Evolutionary conservation across 2,888 invertebrate species (phyloP), one percentile per base, ranked within the genome.

Genomic region (Teleogryllus oceanicus): DNA sequence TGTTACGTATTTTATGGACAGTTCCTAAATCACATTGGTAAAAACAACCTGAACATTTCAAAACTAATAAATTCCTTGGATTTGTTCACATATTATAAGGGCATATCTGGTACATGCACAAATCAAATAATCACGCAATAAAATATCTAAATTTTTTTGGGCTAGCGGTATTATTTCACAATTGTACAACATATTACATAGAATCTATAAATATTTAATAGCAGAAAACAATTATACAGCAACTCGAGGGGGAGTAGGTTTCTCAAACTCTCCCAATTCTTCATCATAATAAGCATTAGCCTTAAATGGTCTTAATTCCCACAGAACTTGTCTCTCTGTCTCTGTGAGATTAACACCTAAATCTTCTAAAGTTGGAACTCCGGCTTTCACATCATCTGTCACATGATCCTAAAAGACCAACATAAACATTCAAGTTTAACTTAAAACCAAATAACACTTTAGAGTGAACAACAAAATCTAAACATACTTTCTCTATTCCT

Each of bases 291-390:
- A 93, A 82, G 89, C 89, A 83, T 91, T 91, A 37, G 91, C 90
- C 77, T 92, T 90, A 87, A 87, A 93, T 2, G 92, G 93, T 84
- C 90, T 91, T 83, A 97, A 86, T 85, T 95, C 94, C 93, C 94
- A 97, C 1, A 93, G 92, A n/a, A 92, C 92, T 86, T 93, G 93
- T 82, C 93, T 90, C 87, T 96, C 96, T 89, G 97, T 90, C 2
- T 88, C 85, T 0, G 93, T 94, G 80, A 95, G 89, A 62, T 87
- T 88, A 2, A 98, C 92, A 20, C 96, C 97, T 82, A 98, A 91
- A 89, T 98, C 98, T 87, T 96, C 95, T 79, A 98, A 87, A 0
- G 94, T 95, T 3, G 94, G 96, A 49, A 94, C 85, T 74, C 89
- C 90, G 11, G 86, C 85, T 5, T 89, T 84, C 0, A 94, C 89